Evolutionary conservation across 2,888 invertebrate species (phyloP), one percentile per base, ranked within the genome.

Genomic region (Timema podura): DNA sequence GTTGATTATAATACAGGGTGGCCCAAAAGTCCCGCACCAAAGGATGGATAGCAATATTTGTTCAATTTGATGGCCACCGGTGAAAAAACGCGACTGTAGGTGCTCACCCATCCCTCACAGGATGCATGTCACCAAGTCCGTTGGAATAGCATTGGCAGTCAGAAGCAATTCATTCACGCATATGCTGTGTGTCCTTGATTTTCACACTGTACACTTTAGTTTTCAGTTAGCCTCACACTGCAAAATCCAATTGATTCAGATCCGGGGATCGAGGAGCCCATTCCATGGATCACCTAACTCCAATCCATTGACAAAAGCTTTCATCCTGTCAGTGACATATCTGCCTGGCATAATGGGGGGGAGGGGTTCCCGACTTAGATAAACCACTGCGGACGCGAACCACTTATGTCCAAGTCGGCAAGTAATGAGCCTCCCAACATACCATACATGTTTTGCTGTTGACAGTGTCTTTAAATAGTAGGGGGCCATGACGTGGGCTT

Each of bases 221-320:
- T 61, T 61, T 61, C 30, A 61, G 30, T 44, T 61, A 16, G 30
- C 61, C 61, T 45, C 61, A 61, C 45, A 61, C 61, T 10, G 16
- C 61, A 61, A 61, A 61, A 30, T 61, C 61, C 61, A 61, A 44
- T 61, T 8, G 61, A 10, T 61, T 61, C 45, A 11, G 45, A 61
- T 61, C 61, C 6, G 30, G 61, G 16, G 61, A 61, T 61, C 61
- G 13, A 6, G 61, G 8, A 13, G 45, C 44, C 57, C 57, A n/a
- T 13, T 57, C 16, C 57, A 5, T 5, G 15, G 16, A 30, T 57
- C 15, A 3, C 57, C 57, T 57, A 5, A n/a, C 1, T 3, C 57
- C 57, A 5, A 57, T 57, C 15, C 57, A 57, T 8, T 5, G 57
- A 16, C 15, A 2, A 7, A 13, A 13, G 57, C 16, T 57, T 1